Base-by-base conservation (phyloP, 2,113 vertebrate species). In the Heterocephalus glaber region DNA sequence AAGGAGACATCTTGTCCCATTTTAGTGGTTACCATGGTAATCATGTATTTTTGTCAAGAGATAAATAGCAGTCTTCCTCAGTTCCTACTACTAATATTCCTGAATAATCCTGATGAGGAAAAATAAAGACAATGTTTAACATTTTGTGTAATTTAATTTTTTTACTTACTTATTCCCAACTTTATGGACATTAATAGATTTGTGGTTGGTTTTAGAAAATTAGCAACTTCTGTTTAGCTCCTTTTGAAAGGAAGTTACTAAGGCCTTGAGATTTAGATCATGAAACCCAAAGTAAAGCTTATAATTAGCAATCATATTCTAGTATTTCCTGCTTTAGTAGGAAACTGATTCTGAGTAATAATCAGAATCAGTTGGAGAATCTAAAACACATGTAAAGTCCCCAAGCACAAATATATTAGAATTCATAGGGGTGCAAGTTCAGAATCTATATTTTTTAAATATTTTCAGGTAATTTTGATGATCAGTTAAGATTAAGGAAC, bases 21-120 rank as follows among this genome's bases (percentile, higher is more conserved):
- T 94, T 92, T 85, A 86, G 52, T 84, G 12, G 95, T 98, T 98
- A 96, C 98, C 96, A 97, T 98, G 97, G 97, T 87, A 98, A 97
- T 97, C 89, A 54, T 90, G 77, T 77, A 76, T 98, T 98, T 98
- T 90, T 56, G 54, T 92, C 41, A 88, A 90, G 63, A 79, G 84
- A 58, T 92, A 93, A 96, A 60, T 92, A 92, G 35, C 26, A 7
- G 72, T 97, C 41, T 90, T 97, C 76, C 98, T 98, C 49, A 82
- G 56, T 80, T 88, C 72, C 96, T 98, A 97, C 96, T 98, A 98
- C 96, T 98, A 97, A 97, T 96, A 96, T 98, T 98, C 56, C 56
- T 96, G 35, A 97, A 97, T 96, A 83, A 94, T 91, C 96, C 96
- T 97, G 89, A 94, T 96, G 54, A 66, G 26, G 72, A 89, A 35